Evolutionary conservation across 2,797 vertebrate genomes (phyloP), one percentile per base, ranked within the genome.

Genomic region (Sebastes oblongus): DNA sequence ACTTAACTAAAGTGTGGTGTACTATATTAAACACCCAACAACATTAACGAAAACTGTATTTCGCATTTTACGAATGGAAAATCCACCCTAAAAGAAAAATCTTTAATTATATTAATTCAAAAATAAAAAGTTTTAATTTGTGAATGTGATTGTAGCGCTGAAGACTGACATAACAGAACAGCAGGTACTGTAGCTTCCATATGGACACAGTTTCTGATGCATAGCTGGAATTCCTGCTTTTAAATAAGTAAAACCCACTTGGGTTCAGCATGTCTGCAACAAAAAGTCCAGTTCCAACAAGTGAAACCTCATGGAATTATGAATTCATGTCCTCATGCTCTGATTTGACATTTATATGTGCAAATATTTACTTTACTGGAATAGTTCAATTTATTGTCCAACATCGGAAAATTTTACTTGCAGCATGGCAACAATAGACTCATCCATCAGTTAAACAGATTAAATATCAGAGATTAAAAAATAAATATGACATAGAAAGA

Each of bases 201-300:
- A 66, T 58, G 68, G 32, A 9, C 32, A 22, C 36, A 72, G 20
- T 10, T 22, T 30, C 3, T 61, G 13, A 30, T n/a, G 55, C 68
- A 42, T 50, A 11, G 42, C 71, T 62, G 71, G 70, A 24, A 62
- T 62, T 62, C 59, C 59, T 62, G 59, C 59, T 34, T 13, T 52
- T 34, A 16, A 72, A 59, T 24, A 24, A 52, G 22, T 46, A 18
- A 46, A 46, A 34, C 20, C 25, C 16, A 11, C 32, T 18, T 18
- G 1, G 22, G 20, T 69, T 55, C 56, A 60, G 18, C 12, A 20
- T n/a, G 24, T 46, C 34, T 16, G 54, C 60, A 22, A 59, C 55
- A 52, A 52, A 46, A 50, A 65, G 22, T 18, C 62, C 8, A 8
- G 36, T 16, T 64, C 61, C 39, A 66, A 66, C 64, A 29, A 46